Base-by-base conservation (phyloP, 2,113 vertebrate genomes). In the Dunckerocampus dactyliophorus region DNA sequence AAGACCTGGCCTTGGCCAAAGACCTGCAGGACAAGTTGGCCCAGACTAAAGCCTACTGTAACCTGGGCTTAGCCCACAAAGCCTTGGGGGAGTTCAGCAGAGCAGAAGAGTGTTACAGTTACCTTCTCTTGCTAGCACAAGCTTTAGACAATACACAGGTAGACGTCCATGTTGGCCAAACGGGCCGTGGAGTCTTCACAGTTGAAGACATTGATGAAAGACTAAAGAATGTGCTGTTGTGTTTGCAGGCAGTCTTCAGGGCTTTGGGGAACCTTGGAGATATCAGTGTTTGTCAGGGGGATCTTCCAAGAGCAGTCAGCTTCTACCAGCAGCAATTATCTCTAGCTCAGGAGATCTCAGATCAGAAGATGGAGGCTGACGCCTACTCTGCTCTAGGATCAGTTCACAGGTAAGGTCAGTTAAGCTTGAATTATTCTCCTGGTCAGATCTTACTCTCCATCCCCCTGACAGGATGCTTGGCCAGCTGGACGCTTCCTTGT, bases 41-140 rank as follows among this genome's bases (percentile, higher is more conserved):
- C 79, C 96, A 98, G 77, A 95, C 96, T 2, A 98, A 97, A 84
- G 96, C 96, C 46, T 98, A 97, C 69, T 98, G 96, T 80, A 98
- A 98, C 90, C 84, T 98, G 47, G 96, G 96, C 71, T 81, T 98
- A 56, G 95, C 95, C 6, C 93, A 95, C 89, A 98, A 98, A 85
- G 95, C 95, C 1, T 80, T 98, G 74, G 90, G 92, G 80, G 92
- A 95, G 78, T 92, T 92, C 75, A 79, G 14, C 83, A 93, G 93
- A 82, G 96, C 96, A 0, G 95, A 98, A 81, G 96, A 98, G 75
- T 98, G 96, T 87, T 95, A 98, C 45, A 92, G 93, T 80, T 95
- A 95, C 76, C 90, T 98, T 52, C 83, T 98, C 47, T 96, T 94
- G 39, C 81, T 97, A 17, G 94, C 95, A 11, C 94, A 96, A 84